phyloP scores from a whole-genome alignment of 1,140 invertebrate species.

The Caenorhabditis tropicalis region DNA sequence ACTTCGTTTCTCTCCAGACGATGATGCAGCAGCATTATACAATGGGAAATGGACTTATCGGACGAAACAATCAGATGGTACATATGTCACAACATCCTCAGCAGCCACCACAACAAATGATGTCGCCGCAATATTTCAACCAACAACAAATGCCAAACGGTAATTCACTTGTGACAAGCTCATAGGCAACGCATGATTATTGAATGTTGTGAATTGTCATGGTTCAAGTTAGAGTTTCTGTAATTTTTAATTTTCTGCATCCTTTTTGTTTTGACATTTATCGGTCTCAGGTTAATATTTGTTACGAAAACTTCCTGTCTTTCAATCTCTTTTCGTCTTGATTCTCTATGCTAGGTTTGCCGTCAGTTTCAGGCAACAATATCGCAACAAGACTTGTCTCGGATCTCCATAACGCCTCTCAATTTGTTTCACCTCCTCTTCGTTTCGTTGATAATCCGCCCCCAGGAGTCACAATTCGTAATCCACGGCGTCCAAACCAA shows the following conservation, averaged over 20 bases:
- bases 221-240: too few relatives aligned
- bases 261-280: background rate
- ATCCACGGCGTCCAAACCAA: background rate
- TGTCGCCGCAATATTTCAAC: background rate
- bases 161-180: background rate
- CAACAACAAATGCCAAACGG: constrained; percentile 22
- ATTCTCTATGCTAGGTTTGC: background rate
- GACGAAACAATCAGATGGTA: constrained; percentile 1
- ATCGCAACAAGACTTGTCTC: background rate
- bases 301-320: too few relatives aligned
- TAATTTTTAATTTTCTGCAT: background rate
- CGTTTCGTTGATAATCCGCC: background rate
- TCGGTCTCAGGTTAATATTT: too few relatives aligned
- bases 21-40: background rate
- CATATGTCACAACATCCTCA: background rate
- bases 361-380: background rate
- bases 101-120: background rate
- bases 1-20: background rate
- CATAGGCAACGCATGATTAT: background rate
- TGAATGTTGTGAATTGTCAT: background rate
- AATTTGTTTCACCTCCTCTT: background rate
- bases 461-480: background rate
- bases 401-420: background rate
- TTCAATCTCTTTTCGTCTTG: background rate
- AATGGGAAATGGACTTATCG: background rate